Percentiles rank a stretch among this genome's conserved stretches.
Evolutionary conservation across 2,888 invertebrate genomes (phyloP).

Genomic region (Chouioia cunea): DNA sequence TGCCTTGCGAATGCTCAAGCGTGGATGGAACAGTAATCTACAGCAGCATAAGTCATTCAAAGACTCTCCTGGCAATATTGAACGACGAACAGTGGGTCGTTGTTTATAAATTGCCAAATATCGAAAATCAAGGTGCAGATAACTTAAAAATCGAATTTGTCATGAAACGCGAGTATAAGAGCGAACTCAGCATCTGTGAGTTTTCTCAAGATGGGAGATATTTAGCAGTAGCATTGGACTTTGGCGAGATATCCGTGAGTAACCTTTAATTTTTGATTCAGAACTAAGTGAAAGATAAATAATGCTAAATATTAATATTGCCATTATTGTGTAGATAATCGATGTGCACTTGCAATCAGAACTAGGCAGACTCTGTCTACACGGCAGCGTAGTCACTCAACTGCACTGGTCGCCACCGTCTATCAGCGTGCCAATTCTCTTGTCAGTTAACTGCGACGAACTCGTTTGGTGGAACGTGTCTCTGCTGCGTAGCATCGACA

Average conservation of each 20-base stretch:
- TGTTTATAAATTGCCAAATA: constrained; percentile 50
- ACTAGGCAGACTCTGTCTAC: constrained; percentile 54
- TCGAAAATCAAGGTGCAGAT: constrained; percentile 46
- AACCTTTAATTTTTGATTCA: not conserved
- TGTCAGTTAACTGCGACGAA: constrained; percentile 61
- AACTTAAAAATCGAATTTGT: constrained; percentile 31
- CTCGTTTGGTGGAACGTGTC: constrained; percentile 64
- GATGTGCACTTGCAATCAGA: constrained; percentile 51
- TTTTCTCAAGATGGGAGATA: constrained; percentile 73
- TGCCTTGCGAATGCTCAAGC: constrained; percentile 21
- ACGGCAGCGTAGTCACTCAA: constrained; percentile 57
- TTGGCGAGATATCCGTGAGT: constrained; percentile 75
- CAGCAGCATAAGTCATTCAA: constrained; percentile 55
- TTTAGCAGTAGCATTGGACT: constrained; percentile 75
- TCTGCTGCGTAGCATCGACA: constrained; percentile 44
- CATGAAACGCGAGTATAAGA: constrained; percentile 38
- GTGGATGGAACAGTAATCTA: constrained; percentile 48
- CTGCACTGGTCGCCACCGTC: constrained; percentile 60
- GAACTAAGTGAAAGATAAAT: not conserved
- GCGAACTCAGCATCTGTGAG: constrained; percentile 56
- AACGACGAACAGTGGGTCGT: constrained; percentile 51
- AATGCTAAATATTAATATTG: not conserved
- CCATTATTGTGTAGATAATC: constrained; percentile 55
- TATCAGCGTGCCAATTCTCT: constrained; percentile 56
- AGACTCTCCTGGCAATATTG: constrained; percentile 55